Evolutionary conservation across 2,797 vertebrate species (phyloP).

Genomic region (Manis javanica): DNA sequence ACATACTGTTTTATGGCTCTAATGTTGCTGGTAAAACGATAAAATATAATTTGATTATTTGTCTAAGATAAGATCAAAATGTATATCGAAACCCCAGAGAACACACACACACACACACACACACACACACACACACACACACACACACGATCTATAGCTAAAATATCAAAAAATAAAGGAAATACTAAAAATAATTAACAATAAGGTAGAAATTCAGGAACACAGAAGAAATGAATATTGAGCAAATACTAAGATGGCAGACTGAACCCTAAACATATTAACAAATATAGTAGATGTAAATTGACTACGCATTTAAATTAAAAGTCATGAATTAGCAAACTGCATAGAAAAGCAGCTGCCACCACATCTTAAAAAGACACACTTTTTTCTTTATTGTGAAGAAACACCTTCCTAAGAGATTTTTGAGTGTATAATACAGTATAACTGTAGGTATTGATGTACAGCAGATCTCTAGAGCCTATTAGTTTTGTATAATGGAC

Average conservation of each 20-base stretch:
- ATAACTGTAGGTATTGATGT: neutral
- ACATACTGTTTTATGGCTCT: neutral
- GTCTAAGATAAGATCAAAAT: neutral
- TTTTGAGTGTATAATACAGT: neutral
- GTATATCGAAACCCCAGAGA: neutral
- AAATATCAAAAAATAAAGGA: neutral
- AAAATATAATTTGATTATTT: neutral
- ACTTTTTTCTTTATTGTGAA: neutral
- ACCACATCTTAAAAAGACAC: neutral
- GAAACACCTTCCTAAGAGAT: neutral
- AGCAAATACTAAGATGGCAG: neutral
- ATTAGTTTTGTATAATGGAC: neutral
- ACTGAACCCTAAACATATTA: neutral
- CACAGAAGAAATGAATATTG: neutral
- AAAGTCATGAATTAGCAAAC: neutral
- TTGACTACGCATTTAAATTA: neutral
- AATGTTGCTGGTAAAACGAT: neutral
- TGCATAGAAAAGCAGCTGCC: neutral
- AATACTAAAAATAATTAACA: neutral
- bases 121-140: neutral
- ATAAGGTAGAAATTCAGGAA: neutral
- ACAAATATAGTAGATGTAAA: neutral
- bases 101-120: neutral
- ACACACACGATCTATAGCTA: neutral
- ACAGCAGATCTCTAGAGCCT: neutral